Evolutionary conservation across 2,113 vertebrate genomes (phyloP).

Genomic region (Cyprichromis sp.): DNA sequence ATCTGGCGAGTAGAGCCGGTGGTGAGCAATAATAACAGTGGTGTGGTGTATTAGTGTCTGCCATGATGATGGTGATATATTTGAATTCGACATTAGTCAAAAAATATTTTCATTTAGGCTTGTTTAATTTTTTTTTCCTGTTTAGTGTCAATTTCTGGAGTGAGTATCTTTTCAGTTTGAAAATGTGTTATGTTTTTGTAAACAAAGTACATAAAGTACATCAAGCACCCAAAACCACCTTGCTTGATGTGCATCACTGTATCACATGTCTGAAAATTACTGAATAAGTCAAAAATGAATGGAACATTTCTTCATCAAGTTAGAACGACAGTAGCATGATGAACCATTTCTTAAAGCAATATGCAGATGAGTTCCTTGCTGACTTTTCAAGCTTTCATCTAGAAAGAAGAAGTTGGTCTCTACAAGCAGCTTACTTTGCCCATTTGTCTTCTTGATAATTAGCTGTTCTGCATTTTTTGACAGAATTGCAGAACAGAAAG

Average conservation of each 20-base stretch:
- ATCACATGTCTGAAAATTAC: background rate
- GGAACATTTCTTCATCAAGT: background rate
- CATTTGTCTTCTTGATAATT: background rate
- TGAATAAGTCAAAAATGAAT: background rate
- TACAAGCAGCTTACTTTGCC: background rate
- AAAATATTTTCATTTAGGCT: background rate
- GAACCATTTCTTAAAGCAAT: background rate
- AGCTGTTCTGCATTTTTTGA: background rate
- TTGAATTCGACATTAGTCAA: background rate
- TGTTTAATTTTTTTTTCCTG: background rate
- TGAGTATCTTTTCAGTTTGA: background rate
- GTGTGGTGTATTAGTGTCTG: background rate
- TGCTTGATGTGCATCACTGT: background rate
- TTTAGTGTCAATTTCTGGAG: background rate
- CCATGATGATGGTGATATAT: background rate
- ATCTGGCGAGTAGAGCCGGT: background rate
- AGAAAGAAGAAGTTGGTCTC: background rate
- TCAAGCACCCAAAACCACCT: background rate
- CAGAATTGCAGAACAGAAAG: background rate
- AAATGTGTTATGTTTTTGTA: background rate
- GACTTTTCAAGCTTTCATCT: background rate
- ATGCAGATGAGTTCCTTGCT: background rate
- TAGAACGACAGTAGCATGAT: background rate
- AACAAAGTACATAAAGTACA: background rate
- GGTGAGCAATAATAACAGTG: background rate